Evolutionary conservation across 2,113 vertebrate species (phyloP).

Genomic region (Felis catus): DNA sequence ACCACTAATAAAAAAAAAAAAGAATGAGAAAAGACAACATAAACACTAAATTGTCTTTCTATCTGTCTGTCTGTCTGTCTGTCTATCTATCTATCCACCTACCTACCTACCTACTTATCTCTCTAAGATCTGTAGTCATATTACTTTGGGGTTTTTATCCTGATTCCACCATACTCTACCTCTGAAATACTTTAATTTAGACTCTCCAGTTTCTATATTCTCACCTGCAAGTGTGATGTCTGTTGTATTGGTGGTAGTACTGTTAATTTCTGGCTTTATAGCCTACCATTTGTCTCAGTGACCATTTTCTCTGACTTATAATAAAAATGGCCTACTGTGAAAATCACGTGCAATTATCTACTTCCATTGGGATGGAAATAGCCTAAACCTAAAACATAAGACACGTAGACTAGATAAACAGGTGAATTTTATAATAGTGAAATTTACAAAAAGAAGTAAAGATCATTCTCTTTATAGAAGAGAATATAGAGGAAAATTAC

Average conservation of each 20-base stretch:
- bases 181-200: conserved; percentile 13
- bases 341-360: background rate
- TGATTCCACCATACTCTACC: background rate
- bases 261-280: conserved; percentile 39
- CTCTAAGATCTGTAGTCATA: background rate
- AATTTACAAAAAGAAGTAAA: conserved; percentile 28
- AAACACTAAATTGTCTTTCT: background rate
- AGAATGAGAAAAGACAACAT: background rate
- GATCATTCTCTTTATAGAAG: background rate
- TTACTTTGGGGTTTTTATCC: background rate
- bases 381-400: background rate
- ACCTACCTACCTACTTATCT: background rate
- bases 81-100: background rate
- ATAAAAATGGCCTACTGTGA: background rate
- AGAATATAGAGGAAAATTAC: background rate
- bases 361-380: background rate
- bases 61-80: background rate
- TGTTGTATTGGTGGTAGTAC: background rate
- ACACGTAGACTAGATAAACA: background rate
- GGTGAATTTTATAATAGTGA: background rate
- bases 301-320: conserved; percentile 34
- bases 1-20: background rate
- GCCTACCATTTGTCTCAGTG: conserved; percentile 6
- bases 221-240: background rate
- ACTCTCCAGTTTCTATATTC: background rate